These are phyloP conservation scores for Tringa solitaria DNA, from an alignment of 2,113 vertebrate species.

Conservation along the genomic window DNA sequence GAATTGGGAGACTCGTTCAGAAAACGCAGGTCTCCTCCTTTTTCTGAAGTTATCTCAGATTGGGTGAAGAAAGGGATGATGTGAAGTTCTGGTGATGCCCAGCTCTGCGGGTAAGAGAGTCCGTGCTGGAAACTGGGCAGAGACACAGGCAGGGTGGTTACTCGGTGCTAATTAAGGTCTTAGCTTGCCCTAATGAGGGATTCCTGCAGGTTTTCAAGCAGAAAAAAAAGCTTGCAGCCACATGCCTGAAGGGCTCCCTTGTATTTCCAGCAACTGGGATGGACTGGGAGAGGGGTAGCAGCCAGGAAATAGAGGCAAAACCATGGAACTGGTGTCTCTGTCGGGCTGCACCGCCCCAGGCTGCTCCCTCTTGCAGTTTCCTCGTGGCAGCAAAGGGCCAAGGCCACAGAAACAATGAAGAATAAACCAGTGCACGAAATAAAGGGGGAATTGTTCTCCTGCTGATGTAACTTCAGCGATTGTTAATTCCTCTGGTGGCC, in stretches of 20 bases:
- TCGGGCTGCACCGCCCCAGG: background rate
- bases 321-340: background rate
- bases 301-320: background rate
- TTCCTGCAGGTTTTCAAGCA: background rate
- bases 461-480: background rate
- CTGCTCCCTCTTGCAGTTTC: background rate
- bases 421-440: background rate
- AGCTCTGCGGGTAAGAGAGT: background rate
- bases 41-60: background rate
- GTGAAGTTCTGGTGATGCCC: background rate
- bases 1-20: background rate
- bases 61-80: background rate
- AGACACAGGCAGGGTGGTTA: background rate
- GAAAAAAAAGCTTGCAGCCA: background rate
- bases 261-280: background rate
- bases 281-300: background rate
- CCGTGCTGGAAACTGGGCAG: background rate
- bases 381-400: background rate
- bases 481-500: background rate
- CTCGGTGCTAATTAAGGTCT: background rate
- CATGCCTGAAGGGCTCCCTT: background rate
- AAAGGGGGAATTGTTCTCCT: conserved; percentile 47
- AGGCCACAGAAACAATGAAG: background rate
- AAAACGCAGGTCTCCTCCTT: fast-evolving
- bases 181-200: background rate